Evolutionary conservation across 2,113 vertebrate genomes (phyloP), one percentile per base, ranked within the genome.

Genomic region (Chionodraco myersi): DNA sequence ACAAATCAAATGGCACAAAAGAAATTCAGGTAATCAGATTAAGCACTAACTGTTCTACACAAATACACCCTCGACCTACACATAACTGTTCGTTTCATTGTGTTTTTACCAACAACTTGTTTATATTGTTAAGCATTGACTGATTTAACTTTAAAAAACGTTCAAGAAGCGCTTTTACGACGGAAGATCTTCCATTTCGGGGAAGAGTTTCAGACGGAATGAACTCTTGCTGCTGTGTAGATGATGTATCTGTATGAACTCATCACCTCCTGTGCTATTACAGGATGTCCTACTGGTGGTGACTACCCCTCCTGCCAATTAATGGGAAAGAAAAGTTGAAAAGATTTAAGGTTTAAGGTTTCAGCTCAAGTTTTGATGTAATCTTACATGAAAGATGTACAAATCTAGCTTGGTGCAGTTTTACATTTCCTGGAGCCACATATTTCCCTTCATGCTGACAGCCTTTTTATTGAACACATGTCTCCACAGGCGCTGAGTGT

Each of bases 401-500:
- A 76, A 57, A 52, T 51, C 13, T 54, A 21, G 34, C 21, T 56
- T 13, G n/a, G 41, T 36, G 44, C 60, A 36, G 48, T 62, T 69
- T 78, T 59, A 64, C 45, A 75, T 49, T 15, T 44, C 60, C 68
- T 57, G 1, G 0, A 21, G 72, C 44, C 30, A 23, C 66, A 75
- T 67, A 34, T 73, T 15, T 72, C 49, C 71, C 73, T 71, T 82
- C 61, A 41, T 9, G n/a, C 21, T 74, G 72, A 82, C 78, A 72
- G 57, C 14, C 76, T 79, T 44, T 62, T 71, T 18, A 34, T 65
- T 66, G 47, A 70, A 47, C 12, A 54, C 79, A 84, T 86, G 77
- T 91, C 54, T 82, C 72, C 54, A 21, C 79, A 99, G 97, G 96
- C 96, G 75, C 93, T 99, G 94, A 96, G 95, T 72, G 94, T 95